phyloP scores from a whole-genome alignment of 2,888 invertebrate genomes.

The Tipula unca region DNA sequence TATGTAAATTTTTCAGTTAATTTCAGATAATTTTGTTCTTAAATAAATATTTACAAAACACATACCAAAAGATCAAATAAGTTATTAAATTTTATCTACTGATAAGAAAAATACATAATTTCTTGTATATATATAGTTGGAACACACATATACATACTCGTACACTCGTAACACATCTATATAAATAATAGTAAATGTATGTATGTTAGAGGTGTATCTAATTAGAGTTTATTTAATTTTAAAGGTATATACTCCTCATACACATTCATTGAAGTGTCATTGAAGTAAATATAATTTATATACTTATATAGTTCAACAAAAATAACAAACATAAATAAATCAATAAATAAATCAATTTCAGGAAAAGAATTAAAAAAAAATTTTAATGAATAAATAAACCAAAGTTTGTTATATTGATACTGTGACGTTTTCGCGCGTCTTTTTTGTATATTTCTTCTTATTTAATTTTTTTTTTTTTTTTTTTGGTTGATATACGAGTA shows the following conservation, averaged over 20 bases:
- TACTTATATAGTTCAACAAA: neutral
- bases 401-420: neutral
- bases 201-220: neutral
- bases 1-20: neutral
- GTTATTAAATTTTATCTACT: conserved; percentile 8
- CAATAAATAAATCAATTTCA: neutral
- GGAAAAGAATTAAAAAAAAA: neutral
- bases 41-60: neutral
- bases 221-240: neutral
- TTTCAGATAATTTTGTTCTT: conserved; percentile 8
- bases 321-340: neutral
- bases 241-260: neutral
- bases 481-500: neutral
- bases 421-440: neutral
- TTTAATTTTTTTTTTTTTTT: neutral
- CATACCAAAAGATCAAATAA: neutral
- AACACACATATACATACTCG: neutral
- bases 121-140: neutral
- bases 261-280: neutral
- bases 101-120: neutral
- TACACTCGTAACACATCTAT: no score
- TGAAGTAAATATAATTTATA: no score
- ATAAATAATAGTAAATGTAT: neutral
- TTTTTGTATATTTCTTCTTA: neutral
- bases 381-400: neutral